Conservation (phyloP, 2,888 invertebrate genomes). For the Lymantria monacha region DNA sequence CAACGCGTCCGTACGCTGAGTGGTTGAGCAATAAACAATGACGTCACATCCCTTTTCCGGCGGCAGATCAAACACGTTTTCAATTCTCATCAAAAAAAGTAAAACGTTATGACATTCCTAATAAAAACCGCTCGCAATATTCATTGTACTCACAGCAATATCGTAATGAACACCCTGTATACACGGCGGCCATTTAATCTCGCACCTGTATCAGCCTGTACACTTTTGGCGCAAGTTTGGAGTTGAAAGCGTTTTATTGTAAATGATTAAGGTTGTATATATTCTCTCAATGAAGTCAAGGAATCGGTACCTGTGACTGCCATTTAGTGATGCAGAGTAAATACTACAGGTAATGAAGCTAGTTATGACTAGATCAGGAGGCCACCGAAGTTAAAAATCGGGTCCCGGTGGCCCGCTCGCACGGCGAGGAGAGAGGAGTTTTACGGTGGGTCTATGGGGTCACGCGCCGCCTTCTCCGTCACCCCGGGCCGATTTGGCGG, state of each 20-base stretch:
- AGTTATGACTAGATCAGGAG: too few species aligned
- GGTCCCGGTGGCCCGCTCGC: too few species aligned
- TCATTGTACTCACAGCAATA: constrained; percentile 74
- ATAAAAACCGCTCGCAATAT: constrained; percentile 75
- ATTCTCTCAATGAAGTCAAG: too few species aligned
- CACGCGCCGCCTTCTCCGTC: too few species aligned
- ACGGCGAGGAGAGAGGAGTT: too few species aligned
- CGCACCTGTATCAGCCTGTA: constrained; percentile 78
- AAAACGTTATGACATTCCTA: constrained; percentile 74
- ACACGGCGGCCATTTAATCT: constrained; percentile 79
- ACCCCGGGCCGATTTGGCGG: too few species aligned
- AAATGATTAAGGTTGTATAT: too few species aligned
- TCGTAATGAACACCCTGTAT: constrained; percentile 80
- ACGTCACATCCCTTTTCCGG: constrained; percentile 43
- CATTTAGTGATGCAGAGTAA: too few species aligned
- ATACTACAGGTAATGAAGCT: too few species aligned
- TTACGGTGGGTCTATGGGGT: too few species aligned
- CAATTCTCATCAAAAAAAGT: constrained; percentile 79
- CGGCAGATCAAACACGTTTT: constrained; percentile 73
- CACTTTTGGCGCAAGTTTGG: constrained; percentile 31
- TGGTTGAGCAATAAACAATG: constrained; percentile 52
- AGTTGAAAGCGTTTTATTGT: constrained; percentile 26
- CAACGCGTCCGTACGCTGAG: constrained; percentile 25
- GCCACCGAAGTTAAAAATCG: too few species aligned
- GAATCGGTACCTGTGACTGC: too few species aligned